Evolutionary conservation across 2,888 invertebrate species (phyloP).

Genomic region (Yponomeuta malinellus): DNA sequence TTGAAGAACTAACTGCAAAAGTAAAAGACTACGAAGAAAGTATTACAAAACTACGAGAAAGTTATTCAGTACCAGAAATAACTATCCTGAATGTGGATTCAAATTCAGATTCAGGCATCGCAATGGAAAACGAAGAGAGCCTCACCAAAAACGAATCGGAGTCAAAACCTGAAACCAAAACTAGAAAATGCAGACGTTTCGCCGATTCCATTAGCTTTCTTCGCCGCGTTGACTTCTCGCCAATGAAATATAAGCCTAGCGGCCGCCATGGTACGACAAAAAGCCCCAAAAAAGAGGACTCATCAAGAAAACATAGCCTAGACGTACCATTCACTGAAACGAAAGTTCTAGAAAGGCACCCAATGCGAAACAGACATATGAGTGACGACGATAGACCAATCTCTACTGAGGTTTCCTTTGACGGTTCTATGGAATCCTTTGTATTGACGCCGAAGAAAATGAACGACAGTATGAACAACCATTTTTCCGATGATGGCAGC

Average conservation of each 20-base stretch:
- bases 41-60: conserved; percentile 27
- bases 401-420: conserved; percentile 49
- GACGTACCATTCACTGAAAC: conserved; percentile 47
- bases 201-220: conserved; percentile 67
- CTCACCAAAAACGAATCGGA: conserved; percentile 46
- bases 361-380: conserved; percentile 44
- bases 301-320: conserved; percentile 53
- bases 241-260: conserved; percentile 64
- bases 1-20: conserved; percentile 54
- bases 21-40: conserved; percentile 26
- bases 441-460: conserved; percentile 54
- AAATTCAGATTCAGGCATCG: conserved; percentile 67
- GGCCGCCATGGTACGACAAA: conserved; percentile 37
- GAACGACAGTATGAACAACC: conserved; percentile 69
- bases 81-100: conserved; percentile 48
- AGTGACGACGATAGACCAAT: conserved; percentile 55
- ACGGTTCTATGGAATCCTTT: conserved; percentile 46
- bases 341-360: conserved; percentile 26
- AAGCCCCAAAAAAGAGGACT: conserved; percentile 45
- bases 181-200: conserved; percentile 61
- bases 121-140: conserved; percentile 58
- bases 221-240: conserved; percentile 65
- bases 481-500: conserved; percentile 68
- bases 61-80: conserved; percentile 50
- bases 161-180: conserved; percentile 19